These are phyloP conservation scores for Amblyjoppa proteus DNA, from an alignment of 2,888 invertebrate species.

Conservation along the genomic window DNA sequence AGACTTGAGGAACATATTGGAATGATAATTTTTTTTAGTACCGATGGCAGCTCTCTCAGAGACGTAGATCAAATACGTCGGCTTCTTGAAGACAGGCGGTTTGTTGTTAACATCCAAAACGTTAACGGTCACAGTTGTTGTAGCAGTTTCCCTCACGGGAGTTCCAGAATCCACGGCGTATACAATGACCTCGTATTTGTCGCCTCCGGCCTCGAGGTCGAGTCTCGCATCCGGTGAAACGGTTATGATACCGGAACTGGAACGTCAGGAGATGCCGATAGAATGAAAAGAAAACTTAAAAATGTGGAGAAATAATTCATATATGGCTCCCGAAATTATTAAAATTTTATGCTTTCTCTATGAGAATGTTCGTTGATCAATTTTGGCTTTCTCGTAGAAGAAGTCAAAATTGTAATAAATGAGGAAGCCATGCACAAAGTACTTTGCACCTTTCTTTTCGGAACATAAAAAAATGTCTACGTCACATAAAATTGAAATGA, in stretches of 20 bases:
- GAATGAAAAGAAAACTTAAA: background rate
- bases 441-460: no score
- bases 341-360: no score
- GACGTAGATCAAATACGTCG: conserved; percentile 89
- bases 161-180: conserved; percentile 91
- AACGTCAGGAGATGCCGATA: conserved; percentile 56
- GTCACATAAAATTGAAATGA: no score
- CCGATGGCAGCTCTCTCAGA: conserved; percentile 89
- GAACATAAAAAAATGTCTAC: no score
- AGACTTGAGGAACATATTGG: background rate
- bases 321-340: no score
- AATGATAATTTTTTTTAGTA: conserved; percentile 46
- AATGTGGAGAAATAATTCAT: background rate
- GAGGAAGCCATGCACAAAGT: no score
- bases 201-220: conserved; percentile 89
- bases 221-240: conserved; percentile 91
- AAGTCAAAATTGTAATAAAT: no score
- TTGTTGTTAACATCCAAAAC: conserved; percentile 93
- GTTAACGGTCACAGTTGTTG: conserved; percentile 90
- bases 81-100: conserved; percentile 90
- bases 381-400: no score
- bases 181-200: conserved; percentile 90
- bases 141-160: conserved; percentile 92
- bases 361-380: no score
- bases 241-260: conserved; percentile 89